Conservation (phyloP, 2,797 vertebrate species). For the Podargus strigoides region DNA sequence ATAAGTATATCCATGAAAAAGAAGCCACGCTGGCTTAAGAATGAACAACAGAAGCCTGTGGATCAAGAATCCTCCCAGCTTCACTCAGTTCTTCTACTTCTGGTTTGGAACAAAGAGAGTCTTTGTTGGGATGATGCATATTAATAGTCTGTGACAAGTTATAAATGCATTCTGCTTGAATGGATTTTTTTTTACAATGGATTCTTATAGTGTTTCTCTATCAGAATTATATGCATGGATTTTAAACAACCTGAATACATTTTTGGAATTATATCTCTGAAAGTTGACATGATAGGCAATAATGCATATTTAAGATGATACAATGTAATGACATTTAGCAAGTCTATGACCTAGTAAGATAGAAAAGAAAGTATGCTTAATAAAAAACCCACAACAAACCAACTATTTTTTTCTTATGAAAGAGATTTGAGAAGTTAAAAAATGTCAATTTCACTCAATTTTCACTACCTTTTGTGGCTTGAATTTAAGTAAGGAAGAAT, state of each 20-base stretch:
- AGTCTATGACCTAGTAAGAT: background rate
- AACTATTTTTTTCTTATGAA: slow-evolving; percentile 14
- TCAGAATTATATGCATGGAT: slow-evolving; percentile 29
- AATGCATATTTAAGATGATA: slow-evolving; percentile 17
- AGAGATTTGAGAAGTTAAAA: slow-evolving; percentile 33
- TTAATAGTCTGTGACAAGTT: slow-evolving; percentile 25
- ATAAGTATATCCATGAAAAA: slow-evolving; percentile 52
- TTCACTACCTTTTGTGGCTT: background rate
- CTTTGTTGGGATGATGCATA: slow-evolving; percentile 30
- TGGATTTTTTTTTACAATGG: slow-evolving; percentile 16
- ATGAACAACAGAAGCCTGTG: background rate
- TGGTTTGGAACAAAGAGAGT: background rate
- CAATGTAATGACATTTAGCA: slow-evolving; percentile 1
- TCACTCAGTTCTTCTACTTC: background rate
- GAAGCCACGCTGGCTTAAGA: slow-evolving; percentile 6
- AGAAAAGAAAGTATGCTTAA: slow-evolving; percentile 2
- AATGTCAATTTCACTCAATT: slow-evolving; percentile 29
- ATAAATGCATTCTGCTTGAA: background rate
- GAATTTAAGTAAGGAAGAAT: slow-evolving; percentile 27
- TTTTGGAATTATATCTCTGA: slow-evolving; percentile 42
- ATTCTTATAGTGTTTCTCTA: slow-evolving; percentile 34
- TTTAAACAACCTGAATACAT: slow-evolving; percentile 29
- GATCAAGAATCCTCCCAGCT: slow-evolving; percentile 1
- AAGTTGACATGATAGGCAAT: slow-evolving; percentile 28
- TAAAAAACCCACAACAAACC: background rate